A percentile compares a stretch with the other conserved stretches of the same genome.
These are phyloP conservation scores for Artibeus lituratus DNA, from an alignment of 2,797 vertebrate genomes.

Conservation along the genomic window DNA sequence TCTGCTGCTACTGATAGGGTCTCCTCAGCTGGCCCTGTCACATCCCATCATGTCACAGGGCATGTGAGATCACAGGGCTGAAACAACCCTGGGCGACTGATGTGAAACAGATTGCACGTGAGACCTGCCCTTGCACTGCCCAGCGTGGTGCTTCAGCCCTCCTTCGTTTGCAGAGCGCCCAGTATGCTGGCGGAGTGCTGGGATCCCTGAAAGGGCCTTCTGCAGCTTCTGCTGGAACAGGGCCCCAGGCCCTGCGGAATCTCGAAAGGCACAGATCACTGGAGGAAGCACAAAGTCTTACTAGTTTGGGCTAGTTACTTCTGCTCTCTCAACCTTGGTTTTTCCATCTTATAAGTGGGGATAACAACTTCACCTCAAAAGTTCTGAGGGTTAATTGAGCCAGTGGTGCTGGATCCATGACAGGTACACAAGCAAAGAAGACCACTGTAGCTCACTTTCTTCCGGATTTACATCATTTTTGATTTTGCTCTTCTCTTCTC, in stretches of 20 bases:
- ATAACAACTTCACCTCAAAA: not conserved
- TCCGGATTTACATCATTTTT: not conserved
- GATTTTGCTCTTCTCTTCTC: not conserved
- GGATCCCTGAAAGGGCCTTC: not conserved
- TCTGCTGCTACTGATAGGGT: not conserved
- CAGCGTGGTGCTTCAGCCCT: not conserved
- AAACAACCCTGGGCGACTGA: not conserved
- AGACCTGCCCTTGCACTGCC: not conserved
- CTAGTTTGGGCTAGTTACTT: not conserved
- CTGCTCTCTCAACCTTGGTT: not conserved
- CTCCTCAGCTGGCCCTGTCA: not conserved
- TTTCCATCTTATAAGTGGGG: not conserved
- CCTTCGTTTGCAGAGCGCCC: not conserved
- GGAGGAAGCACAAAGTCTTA: not conserved
- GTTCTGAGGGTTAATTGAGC: not conserved
- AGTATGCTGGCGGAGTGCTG: not conserved
- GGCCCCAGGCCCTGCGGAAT: not conserved
- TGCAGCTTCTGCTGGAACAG: not conserved
- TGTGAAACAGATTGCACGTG: not conserved
- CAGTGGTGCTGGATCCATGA: not conserved
- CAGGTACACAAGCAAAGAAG: not conserved
- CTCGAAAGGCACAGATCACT: not conserved
- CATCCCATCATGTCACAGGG: conserved; percentile 19
- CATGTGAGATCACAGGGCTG: not conserved
- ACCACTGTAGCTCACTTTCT: not conserved